phyloP scores from a whole-genome alignment of 2,113 vertebrate species.

The Dromiciops gliroides region DNA sequence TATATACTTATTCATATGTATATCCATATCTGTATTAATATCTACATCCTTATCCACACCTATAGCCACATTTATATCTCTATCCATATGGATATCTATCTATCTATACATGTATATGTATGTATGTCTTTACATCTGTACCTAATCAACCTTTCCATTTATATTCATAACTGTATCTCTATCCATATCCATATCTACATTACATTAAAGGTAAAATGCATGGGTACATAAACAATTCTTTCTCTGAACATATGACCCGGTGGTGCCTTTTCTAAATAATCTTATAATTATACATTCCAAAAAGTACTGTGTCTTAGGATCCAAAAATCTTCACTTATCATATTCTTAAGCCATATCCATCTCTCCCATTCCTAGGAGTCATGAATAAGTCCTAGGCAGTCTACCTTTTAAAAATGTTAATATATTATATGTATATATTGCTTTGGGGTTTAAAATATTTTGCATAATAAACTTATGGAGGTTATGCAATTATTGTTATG shows the following conservation, averaged over 20 bases:
- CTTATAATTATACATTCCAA: neutral
- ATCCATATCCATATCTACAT: neutral
- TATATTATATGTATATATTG: neutral
- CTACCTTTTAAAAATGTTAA: neutral
- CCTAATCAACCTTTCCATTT: no score
- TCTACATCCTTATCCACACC: neutral
- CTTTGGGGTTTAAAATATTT: neutral
- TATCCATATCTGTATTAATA: neutral
- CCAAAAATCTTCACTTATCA: neutral
- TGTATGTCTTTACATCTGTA: no score
- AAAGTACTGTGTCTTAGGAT: neutral
- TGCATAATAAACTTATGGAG: neutral
- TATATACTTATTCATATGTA: neutral
- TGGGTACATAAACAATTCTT: neutral
- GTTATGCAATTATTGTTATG: neutral
- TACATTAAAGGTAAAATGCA: neutral
- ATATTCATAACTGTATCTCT: no score
- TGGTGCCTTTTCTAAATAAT: neutral
- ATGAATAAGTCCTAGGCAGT: neutral
- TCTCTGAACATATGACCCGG: neutral
- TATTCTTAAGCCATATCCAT: neutral
- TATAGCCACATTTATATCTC: neutral
- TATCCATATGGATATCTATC: no score
- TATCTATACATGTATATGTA: no score
- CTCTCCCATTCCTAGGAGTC: neutral